A percentile compares a stretch with the other conserved stretches of the same genome.
Conservation (phyloP, 2,888 invertebrate genomes). For the Hymenopus coronatus region DNA sequence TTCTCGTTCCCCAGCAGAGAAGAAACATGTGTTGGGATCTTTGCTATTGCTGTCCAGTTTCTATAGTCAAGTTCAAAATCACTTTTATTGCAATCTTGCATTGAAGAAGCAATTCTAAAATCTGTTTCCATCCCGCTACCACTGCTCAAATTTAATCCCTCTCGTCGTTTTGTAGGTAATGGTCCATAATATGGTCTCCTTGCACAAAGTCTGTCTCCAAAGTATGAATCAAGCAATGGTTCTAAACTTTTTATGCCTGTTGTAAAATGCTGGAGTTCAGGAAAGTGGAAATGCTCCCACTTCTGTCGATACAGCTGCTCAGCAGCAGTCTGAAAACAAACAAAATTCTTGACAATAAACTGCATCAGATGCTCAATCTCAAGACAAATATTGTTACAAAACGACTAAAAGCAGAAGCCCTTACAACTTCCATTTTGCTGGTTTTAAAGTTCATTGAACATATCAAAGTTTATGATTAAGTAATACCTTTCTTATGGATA, state of each 20-base stretch:
- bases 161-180: neutral
- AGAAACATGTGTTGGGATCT: slow-evolving; percentile 5
- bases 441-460: too few species aligned
- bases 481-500: too few species aligned
- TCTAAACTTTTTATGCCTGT: neutral
- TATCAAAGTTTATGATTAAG: too few species aligned
- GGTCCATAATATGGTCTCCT: neutral
- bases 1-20: neutral
- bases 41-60: slow-evolving; percentile 18
- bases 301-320: slow-evolving; percentile 18
- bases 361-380: too few species aligned
- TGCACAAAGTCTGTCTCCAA: slow-evolving; percentile 21
- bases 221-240: slow-evolving; percentile 1
- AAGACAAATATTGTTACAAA: too few species aligned
- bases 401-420: too few species aligned
- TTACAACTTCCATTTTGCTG: too few species aligned
- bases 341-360: too few species aligned
- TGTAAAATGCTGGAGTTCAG: neutral
- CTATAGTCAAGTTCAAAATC: slow-evolving; percentile 18
- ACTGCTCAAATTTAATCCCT: neutral
- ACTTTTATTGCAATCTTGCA: neutral
- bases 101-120: neutral
- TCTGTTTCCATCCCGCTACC: slow-evolving; percentile 1
- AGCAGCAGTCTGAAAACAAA: slow-evolving; percentile 19
- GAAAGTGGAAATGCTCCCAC: neutral